A percentile compares a stretch with the other conserved stretches of the same genome.
Evolutionary conservation across 1,140 invertebrate genomes (phyloP).

Genomic region (Vanessa atalanta): DNA sequence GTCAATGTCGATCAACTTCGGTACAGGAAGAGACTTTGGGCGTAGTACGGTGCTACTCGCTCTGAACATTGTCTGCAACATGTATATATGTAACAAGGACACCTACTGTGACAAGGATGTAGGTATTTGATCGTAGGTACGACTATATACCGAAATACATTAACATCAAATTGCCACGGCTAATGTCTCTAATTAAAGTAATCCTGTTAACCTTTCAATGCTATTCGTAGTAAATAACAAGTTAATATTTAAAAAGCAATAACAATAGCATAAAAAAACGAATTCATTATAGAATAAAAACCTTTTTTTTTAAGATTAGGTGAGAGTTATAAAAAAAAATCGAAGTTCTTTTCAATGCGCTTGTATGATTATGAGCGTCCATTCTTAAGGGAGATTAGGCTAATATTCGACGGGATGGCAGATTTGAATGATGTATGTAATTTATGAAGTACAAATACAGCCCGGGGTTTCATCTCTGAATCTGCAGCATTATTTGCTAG

Average conservation of each 20-base stretch:
- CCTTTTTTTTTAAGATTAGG: no score
- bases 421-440: no score
- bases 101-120: conserved; percentile 43
- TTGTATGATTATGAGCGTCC: no score
- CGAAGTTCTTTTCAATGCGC: no score
- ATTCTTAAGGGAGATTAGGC: no score
- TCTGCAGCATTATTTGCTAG: no score
- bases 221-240: not conserved
- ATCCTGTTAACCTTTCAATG: conserved; percentile 36
- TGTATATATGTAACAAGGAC: conserved; percentile 60
- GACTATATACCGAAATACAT: conserved; percentile 17
- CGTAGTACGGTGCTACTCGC: conserved; percentile 47
- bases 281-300: not conserved
- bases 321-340: no score
- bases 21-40: conserved; percentile 67
- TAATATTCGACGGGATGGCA: no score
- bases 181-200: conserved; percentile 37
- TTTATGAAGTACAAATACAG: no score
- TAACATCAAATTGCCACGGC: conserved; percentile 17
- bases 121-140: conserved; percentile 20
- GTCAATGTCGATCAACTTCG: conserved; percentile 65
- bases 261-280: not conserved
- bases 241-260: not conserved
- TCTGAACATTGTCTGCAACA: conserved; percentile 37
- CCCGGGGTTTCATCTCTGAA: no score